These are phyloP conservation scores for Cynodonichthys magdalenae DNA, from an alignment of 2,797 vertebrate species.

Conservation along the genomic window DNA sequence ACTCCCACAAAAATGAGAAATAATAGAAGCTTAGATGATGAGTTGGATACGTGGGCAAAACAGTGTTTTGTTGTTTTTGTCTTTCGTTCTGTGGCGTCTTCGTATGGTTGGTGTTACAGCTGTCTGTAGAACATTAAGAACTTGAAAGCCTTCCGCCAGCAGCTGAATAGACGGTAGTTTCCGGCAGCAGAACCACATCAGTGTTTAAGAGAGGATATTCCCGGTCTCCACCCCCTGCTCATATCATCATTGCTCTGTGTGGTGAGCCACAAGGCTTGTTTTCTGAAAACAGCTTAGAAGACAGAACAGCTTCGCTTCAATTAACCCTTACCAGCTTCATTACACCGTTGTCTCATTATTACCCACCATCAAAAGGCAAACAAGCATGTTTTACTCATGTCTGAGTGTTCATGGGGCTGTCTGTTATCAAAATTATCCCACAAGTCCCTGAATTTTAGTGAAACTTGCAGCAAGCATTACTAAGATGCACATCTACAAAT, in stretches of 20 bases:
- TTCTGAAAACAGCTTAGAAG: slow-evolving; percentile 10
- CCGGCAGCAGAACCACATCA: slow-evolving; percentile 29
- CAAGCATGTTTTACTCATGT: no score
- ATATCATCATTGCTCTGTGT: slow-evolving; percentile 31
- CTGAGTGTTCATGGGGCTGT: no score
- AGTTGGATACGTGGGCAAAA: slow-evolving; percentile 31
- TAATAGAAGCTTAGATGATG: slow-evolving; percentile 25
- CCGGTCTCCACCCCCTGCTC: not conserved
- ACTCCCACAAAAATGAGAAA: slow-evolving; percentile 16
- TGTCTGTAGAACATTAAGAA: slow-evolving; percentile 29
- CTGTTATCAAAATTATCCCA: no score
- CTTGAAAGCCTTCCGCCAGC: slow-evolving; percentile 12
- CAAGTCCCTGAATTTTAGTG: no score
- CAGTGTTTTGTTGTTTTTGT: slow-evolving; percentile 28
- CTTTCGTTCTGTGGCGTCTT: slow-evolving; percentile 32
- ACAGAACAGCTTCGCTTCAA: slow-evolving; percentile 2
- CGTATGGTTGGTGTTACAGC: slow-evolving; percentile 36
- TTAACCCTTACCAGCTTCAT: slow-evolving; percentile 2
- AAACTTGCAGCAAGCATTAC: no score
- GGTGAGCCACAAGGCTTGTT: slow-evolving; percentile 6
- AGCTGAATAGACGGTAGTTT: slow-evolving; percentile 26
- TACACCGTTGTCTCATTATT: not conserved
- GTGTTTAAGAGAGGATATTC: slow-evolving; percentile 27
- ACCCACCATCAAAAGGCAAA: no score
- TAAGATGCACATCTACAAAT: no score